These are phyloP conservation scores for Panagrolaimus sp. DNA, from an alignment of 1,140 invertebrate species.

Conservation along the genomic window DNA sequence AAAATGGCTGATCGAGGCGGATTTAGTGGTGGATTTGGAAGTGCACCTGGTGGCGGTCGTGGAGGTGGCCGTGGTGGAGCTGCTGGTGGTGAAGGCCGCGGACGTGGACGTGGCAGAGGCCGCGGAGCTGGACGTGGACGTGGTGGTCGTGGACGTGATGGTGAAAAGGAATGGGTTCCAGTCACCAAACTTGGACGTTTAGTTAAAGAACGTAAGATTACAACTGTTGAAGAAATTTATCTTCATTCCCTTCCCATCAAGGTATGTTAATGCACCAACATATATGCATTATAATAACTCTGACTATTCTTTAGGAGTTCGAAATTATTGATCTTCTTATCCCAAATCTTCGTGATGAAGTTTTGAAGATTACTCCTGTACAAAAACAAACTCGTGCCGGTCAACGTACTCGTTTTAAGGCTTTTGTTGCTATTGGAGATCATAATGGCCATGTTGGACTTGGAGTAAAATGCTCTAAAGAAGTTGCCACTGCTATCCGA, in stretches of 20 bases:
- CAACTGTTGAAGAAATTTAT: conserved; percentile 92
- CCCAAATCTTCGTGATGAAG: conserved; percentile 89
- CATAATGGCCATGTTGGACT: conserved; percentile 95
- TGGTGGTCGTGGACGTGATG: conserved; percentile 67
- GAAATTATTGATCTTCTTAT: conserved; percentile 99
- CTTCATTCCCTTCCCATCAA: conserved; percentile 97
- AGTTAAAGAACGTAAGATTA: conserved; percentile 92
- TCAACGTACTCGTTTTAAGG: conserved; percentile 96
- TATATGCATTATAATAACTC: no score
- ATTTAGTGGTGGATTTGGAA: conserved; percentile 24
- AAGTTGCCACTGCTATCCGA: conserved; percentile 98
- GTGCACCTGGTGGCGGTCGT: conserved; percentile 40
- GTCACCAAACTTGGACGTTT: conserved; percentile 95
- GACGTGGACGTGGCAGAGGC: conserved; percentile 73
- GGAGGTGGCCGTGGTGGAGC: conserved; percentile 47
- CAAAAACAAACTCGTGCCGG: conserved; percentile 99
- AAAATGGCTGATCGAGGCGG: conserved; percentile 53
- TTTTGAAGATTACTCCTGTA: conserved; percentile 98
- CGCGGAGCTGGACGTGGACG: conserved; percentile 71
- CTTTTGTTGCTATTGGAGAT: conserved; percentile 86
- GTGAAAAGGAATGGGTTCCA: conserved; percentile 85
- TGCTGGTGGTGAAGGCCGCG: conserved; percentile 68
- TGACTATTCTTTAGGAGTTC: conserved; percentile 68
- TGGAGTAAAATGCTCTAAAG: conserved; percentile 98
- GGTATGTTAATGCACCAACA: no score